These are phyloP conservation scores for Anguilla anguilla DNA, from an alignment of 2,797 vertebrate genomes.

Conservation along the genomic window DNA sequence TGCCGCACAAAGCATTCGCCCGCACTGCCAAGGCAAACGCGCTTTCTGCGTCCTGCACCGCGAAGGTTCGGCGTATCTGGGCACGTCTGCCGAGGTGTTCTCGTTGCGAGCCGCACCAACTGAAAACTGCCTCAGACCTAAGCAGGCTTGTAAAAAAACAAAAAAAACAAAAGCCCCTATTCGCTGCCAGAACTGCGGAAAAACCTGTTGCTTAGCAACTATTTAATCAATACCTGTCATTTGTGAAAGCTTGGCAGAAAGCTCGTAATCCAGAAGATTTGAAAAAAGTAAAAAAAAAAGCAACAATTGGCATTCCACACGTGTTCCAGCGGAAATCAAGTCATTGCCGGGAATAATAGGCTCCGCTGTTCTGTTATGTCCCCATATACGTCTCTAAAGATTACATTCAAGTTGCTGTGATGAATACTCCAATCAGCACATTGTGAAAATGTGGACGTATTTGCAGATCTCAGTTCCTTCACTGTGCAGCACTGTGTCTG, in stretches of 20 bases:
- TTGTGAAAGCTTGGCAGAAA: conserved; percentile 27
- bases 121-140: neutral
- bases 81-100: neutral
- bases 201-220: conserved; percentile 43
- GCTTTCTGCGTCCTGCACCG: neutral
- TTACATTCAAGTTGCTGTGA: neutral
- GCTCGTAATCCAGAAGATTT: conserved; percentile 16
- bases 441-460: neutral
- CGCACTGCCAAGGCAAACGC: neutral
- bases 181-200: conserved; percentile 16
- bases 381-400: neutral
- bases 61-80: neutral
- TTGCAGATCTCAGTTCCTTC: too few relatives aligned
- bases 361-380: neutral
- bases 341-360: conserved; percentile 10
- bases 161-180: conserved; percentile 18
- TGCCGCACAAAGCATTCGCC: neutral
- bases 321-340: conserved; percentile 21
- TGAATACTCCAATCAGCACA: neutral
- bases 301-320: conserved; percentile 19
- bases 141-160: conserved; percentile 20
- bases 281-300: neutral
- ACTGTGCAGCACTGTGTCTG: too few relatives aligned
- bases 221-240: conserved; percentile 35
- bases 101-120: neutral